Evolutionary conservation across 1,140 invertebrate genomes (phyloP), one percentile per base, ranked within the genome.

Genomic region (Akabosia matsudoensis): DNA sequence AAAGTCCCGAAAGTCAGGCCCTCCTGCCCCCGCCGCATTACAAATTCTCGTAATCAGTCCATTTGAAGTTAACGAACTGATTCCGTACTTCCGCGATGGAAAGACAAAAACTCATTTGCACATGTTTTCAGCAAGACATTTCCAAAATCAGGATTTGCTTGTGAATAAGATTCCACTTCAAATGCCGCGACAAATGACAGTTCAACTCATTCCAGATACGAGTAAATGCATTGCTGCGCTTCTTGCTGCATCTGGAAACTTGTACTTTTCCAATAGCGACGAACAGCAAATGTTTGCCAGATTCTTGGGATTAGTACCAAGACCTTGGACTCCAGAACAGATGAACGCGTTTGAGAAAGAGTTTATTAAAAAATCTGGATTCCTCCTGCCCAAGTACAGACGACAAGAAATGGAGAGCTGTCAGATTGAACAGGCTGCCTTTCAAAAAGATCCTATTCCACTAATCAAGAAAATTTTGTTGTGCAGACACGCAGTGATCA

Each of bases 21-120:
- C 54, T 10, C 54, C 37, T 10, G 37, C 24, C n/a, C 31, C 61
- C 7, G 7, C 61, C n/a, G 10, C 24, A 7, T 7, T 34, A 16
- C 33, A 51, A 51, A 34, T 72, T 72, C 37, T 72, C n/a, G 26
- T 72, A 1, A 33, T 72, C 1, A 72, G 70, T 72, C 70, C 70
- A 7, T 72, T 45, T 28, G 70, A 72, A 22, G 70, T 37, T 45
- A 72, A 72, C 26, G 70, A 72, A 34, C 26, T 72, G 2, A 4
- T 72, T 2, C 70, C 70, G 2, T 72, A 37, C 24, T 72, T 72
- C 30, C 37, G 70, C 13, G 10, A 22, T 34, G 70, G 33, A 14
- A 28, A 45, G 10, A 34, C 37, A 1, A 3, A 13, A 24, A 22
- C 33, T 22, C 33, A 72, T 22, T 22, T 72, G 30, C 33, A 72